Evolutionary conservation across 2,797 vertebrate species (phyloP).

Genomic region (Pangasius mekongensis): DNA sequence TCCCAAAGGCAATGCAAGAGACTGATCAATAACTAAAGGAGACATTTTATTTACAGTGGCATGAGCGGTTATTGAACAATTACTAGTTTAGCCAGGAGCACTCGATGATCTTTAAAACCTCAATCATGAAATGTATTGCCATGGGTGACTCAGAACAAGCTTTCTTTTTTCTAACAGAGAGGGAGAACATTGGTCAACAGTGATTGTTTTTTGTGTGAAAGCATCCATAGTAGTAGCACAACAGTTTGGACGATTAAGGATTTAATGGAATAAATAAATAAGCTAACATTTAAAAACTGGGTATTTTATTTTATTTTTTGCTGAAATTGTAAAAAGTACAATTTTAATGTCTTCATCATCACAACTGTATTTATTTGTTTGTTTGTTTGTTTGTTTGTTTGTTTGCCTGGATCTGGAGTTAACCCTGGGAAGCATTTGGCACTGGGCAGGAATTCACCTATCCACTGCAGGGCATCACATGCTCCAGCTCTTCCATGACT

Average conservation of each 20-base stretch:
- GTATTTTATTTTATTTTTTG: neutral
- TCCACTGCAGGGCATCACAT: no score
- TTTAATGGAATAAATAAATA: neutral
- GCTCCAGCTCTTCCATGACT: neutral
- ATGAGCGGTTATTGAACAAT: conserved; percentile 16
- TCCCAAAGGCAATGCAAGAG: neutral
- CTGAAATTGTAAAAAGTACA: neutral
- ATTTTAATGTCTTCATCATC: neutral
- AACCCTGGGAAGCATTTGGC: no score
- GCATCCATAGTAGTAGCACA: neutral
- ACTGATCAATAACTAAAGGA: conserved; percentile 31
- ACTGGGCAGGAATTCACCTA: no score
- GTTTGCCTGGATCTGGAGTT: no score
- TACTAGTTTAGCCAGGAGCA: conserved; percentile 20
- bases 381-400: neutral
- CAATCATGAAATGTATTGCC: neutral
- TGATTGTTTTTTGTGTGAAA: neutral
- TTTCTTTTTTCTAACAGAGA: neutral
- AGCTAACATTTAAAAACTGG: neutral
- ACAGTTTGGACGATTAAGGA: neutral
- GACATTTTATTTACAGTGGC: conserved; percentile 16
- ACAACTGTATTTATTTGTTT: neutral
- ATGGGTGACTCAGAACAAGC: neutral
- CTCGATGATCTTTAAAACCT: conserved; percentile 17
- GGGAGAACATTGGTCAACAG: neutral